Evolutionary conservation across 2,113 vertebrate species (phyloP).

Genomic region (Gallinago jamesoni): DNA sequence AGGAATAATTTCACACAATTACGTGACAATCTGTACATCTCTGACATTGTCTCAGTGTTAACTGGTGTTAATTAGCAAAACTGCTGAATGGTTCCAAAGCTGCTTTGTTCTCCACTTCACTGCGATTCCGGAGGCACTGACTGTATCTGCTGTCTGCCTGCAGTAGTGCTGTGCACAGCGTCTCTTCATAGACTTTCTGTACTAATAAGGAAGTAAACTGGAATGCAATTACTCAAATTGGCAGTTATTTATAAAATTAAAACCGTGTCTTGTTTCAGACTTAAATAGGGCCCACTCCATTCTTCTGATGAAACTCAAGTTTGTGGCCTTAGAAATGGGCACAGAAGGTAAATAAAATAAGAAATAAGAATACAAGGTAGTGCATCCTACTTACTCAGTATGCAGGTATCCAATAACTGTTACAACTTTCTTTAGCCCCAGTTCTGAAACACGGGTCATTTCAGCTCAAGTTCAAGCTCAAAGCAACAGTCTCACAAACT

Average conservation of each 20-base stretch:
- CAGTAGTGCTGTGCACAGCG: neutral
- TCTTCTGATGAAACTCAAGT: neutral
- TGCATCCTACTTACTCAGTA: neutral
- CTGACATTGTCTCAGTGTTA: neutral
- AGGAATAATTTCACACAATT: neutral
- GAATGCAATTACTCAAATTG: neutral
- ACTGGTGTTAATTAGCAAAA: neutral
- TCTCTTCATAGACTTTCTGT: neutral
- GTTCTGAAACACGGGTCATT: neutral
- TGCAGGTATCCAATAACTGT: neutral
- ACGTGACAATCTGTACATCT: neutral
- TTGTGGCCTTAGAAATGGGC: neutral
- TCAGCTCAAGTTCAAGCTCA: neutral
- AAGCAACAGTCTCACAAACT: neutral
- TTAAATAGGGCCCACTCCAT: neutral
- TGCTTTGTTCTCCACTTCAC: neutral
- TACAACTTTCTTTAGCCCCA: neutral
- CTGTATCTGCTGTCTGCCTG: neutral
- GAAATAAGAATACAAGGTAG: neutral
- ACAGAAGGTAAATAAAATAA: neutral
- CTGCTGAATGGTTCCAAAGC: neutral
- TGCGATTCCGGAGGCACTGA: neutral
- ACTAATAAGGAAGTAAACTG: neutral
- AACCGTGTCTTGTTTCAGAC: neutral
- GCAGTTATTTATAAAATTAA: neutral